Base-by-base conservation (phyloP, 2,797 vertebrate genomes). In the Scolopax rusticola region DNA sequence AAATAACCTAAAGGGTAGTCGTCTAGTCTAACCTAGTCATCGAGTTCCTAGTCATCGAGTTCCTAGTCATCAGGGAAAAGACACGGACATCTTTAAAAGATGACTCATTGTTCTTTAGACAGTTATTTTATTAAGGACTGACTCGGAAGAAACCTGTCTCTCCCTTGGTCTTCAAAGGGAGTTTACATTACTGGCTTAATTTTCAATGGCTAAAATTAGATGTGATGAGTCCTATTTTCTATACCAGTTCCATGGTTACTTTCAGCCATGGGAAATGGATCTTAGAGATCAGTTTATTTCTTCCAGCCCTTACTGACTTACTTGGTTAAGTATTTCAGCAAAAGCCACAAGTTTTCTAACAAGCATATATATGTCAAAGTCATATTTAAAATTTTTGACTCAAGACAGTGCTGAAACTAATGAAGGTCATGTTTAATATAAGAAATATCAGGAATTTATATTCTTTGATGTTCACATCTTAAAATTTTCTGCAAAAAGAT, bases 331-430 rank as follows among this genome's bases (percentile, higher is more conserved):
- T 33, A 17, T 77, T 84, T 81, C 23, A 47, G 45, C 36, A 84
- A 84, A 73, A 2, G 6, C 11, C 38, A 11, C 7, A 56, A 19
- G 8, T 83, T 57, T 77, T 1, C 19, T 36, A 36, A 38, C 8
- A 41, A 47, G 40, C 9, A 45, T 11, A 6, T 15, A 8, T 32
- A 25, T 0, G 27, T 2, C 9, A 8, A 45, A 25, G 6, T 3
- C 30, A 23, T 47, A 12, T 65, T 79, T 64, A 64, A 48, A 6
- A 25, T 11, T 50, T 69, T 24, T 61, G 27, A 54, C 20, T 50
- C 11, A 17, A 25, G 9, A 32, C 1, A 27, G 45, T 20, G 47
- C 32, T 84, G 23, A 63, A 77, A 7, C 6, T 25, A 57, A 51
- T 11, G 6, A 7, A 54, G 18, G 14, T 3, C 5, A 0, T 4